These are phyloP conservation scores for Crotophaga sulcirostris DNA, from an alignment of 2,113 vertebrate genomes.

Conservation along the genomic window DNA sequence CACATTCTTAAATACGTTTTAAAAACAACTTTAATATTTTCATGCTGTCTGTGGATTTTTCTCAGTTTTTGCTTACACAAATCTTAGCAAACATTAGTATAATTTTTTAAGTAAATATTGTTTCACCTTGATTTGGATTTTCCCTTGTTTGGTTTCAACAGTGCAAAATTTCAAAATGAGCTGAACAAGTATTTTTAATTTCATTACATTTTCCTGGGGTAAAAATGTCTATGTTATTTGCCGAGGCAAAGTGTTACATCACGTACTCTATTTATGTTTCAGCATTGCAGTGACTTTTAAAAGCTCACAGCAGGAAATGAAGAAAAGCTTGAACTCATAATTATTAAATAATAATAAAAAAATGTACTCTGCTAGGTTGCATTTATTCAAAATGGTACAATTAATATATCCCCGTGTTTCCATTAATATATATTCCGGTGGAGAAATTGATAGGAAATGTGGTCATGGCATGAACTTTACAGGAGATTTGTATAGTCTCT, in stretches of 20 bases:
- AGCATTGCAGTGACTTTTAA: conserved; percentile 66
- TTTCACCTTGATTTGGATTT: not conserved
- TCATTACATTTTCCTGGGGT: conserved; percentile 23
- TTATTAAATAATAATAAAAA: conserved; percentile 72
- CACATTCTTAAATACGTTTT: not conserved
- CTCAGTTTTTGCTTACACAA: not conserved
- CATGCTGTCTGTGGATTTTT: not conserved
- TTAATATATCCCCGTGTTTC: conserved; percentile 64
- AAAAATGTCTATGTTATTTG: conserved; percentile 57
- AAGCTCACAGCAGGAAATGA: conserved; percentile 69
- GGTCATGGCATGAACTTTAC: conserved; percentile 65
- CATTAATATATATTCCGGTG: conserved; percentile 61
- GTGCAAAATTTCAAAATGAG: conserved; percentile 9
- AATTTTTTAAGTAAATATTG: not conserved
- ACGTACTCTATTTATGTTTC: conserved; percentile 66
- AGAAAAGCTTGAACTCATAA: conserved; percentile 64
- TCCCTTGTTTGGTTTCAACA: not conserved
- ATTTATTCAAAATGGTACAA: conserved; percentile 69
- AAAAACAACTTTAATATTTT: not conserved
- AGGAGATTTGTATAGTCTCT: conserved; percentile 47
- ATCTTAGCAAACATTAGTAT: not conserved
- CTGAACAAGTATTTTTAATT: not conserved
- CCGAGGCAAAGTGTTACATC: conserved; percentile 55
- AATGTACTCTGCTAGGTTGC: conserved; percentile 57
- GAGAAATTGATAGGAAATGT: conserved; percentile 67